Percentiles rank a stretch among this genome's conserved stretches.
phyloP scores from a whole-genome alignment of 2,888 invertebrate species.

The Ectobius pallidus region DNA sequence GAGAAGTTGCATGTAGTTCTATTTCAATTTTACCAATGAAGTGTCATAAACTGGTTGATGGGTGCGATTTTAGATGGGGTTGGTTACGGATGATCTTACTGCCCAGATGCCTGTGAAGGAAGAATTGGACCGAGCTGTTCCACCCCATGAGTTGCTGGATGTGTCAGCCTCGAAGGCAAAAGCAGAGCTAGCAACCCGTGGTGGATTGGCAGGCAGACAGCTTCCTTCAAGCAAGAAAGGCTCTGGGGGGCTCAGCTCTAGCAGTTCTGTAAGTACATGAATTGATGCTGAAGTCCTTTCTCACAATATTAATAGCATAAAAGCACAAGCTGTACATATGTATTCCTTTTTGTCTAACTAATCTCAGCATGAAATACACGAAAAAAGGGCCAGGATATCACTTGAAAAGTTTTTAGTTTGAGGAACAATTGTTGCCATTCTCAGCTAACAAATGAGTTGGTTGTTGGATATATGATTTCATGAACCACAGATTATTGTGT shows the following conservation, averaged over 20 bases:
- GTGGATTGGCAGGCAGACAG: slow-evolving; percentile 75
- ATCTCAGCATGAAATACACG: too few relatives aligned
- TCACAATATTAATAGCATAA: neutral
- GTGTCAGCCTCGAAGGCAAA: slow-evolving; percentile 83
- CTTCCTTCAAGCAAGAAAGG: slow-evolving; percentile 57
- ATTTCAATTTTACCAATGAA: neutral
- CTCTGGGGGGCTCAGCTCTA: slow-evolving; percentile 61
- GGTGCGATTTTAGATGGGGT: slow-evolving; percentile 21
- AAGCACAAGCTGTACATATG: too few relatives aligned
- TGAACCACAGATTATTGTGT: too few relatives aligned
- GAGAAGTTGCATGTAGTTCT: too few relatives aligned
- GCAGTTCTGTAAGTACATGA: slow-evolving; percentile 67
- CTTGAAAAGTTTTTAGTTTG: too few relatives aligned
- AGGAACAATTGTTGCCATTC: too few relatives aligned
- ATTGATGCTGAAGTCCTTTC: too few relatives aligned
- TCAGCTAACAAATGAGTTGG: too few relatives aligned
- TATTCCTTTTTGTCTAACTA: too few relatives aligned
- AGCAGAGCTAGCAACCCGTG: slow-evolving; percentile 80
- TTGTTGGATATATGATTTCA: too few relatives aligned
- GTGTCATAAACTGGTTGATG: slow-evolving; percentile 21
- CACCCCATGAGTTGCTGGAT: slow-evolving; percentile 85
- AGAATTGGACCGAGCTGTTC: slow-evolving; percentile 86
- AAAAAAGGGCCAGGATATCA: too few relatives aligned
- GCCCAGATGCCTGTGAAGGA: slow-evolving; percentile 58
- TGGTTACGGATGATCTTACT: slow-evolving; percentile 51